Evolutionary conservation across 2,888 invertebrate species (phyloP).

Genomic region (Polyommatus icarus): DNA sequence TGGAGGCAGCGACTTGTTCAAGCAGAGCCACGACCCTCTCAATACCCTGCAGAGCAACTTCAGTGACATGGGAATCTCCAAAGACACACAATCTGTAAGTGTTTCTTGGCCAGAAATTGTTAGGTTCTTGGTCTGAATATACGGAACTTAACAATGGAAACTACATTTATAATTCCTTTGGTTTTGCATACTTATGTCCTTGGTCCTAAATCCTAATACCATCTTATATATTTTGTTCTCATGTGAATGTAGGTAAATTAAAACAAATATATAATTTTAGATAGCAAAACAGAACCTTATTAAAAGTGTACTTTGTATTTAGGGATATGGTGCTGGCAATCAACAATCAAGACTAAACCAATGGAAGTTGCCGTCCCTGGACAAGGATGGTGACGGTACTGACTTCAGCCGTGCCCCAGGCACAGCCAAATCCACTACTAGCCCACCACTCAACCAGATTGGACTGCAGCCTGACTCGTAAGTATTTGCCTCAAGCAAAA

Average conservation of each 20-base stretch:
- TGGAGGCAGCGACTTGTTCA: constrained; percentile 76
- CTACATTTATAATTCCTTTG: background rate
- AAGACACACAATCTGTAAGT: constrained; percentile 85
- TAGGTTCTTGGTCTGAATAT: no score
- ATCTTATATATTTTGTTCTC: no score
- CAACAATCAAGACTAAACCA: constrained; percentile 93
- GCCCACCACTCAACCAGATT: constrained; percentile 73
- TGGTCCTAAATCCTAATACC: no score
- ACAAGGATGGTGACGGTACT: constrained; percentile 86
- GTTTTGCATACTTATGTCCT: no score
- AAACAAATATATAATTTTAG: no score
- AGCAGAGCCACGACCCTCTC: constrained; percentile 87
- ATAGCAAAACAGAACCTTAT: no score
- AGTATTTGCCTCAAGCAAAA: constrained; percentile 43
- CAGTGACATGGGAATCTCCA: constrained; percentile 87
- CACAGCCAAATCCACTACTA: constrained; percentile 86
- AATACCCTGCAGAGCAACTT: constrained; percentile 89
- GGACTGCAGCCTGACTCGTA: constrained; percentile 74
- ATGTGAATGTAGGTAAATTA: no score
- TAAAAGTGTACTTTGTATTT: background rate
- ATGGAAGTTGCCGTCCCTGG: constrained; percentile 94
- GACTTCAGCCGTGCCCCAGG: constrained; percentile 96
- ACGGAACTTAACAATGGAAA: no score
- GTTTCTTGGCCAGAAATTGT: background rate
- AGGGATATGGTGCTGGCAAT: constrained; percentile 78